Base-by-base conservation (phyloP, 2,888 invertebrate species). In the Melieria omissa region DNA sequence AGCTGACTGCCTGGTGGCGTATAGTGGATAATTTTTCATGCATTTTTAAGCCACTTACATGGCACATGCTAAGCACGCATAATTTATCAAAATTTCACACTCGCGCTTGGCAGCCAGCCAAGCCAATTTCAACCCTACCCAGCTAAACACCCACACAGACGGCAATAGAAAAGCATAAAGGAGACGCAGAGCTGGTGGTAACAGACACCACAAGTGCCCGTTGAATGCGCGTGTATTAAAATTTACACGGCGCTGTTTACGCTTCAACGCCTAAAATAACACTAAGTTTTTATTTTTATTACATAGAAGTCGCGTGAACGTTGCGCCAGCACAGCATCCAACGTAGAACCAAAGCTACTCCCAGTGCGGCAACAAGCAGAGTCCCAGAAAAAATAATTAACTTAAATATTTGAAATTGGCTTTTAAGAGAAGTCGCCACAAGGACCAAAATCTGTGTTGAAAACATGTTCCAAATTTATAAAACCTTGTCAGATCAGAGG, bases 221-320 rank as follows among this genome's bases (percentile, higher is more conserved):
- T 14, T 46, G 45, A 52, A 67, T 67, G n/a, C 61, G 60, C 47
- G 49, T 61, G 62, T 63, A n/a, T 63, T 69, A 12, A 61, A 69
- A 70, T 64, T 70, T 70, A 64, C 70, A 70, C 71, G 73, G 67
- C 77, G 79, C 78, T 81, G 29, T 80, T 81, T 76, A 76, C 76
- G 78, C 78, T 73, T 79, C 78, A 77, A 73, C 77, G 80, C 79
- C 75, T 78, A 76, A 76, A 73, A 76, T 75, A 71, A 71, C 71
- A 75, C 76, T 65, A 74, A 63, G 71, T 66, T 58, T 70, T 67
- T 70, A 52, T 52, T 52, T 52, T 52, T 52, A 52, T 52, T 8
- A 29, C 29, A 29, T 29, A 29, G 29, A 29, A 1, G 29, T 3
- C 29, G 29, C 29, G 29, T 29, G 29, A 29, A 29, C 29, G 29